These are phyloP conservation scores for Cromileptes altivelis DNA, from an alignment of 2,113 vertebrate genomes.

Conservation along the genomic window DNA sequence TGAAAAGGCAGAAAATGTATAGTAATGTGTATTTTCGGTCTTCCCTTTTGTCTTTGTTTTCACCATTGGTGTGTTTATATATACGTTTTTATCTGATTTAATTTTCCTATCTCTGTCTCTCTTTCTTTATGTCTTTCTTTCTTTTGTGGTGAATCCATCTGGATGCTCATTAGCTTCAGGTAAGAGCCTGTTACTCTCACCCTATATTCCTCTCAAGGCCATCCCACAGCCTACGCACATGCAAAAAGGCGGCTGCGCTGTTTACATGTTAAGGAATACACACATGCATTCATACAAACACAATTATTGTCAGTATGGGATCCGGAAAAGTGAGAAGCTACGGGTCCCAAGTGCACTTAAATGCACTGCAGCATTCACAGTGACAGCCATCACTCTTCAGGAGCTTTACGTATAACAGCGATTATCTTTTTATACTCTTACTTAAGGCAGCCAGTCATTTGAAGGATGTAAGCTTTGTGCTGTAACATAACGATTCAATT, in stretches of 20 bases:
- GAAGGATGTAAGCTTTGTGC: not conserved
- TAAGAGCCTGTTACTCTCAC: conserved; percentile 51
- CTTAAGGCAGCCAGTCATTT: not conserved
- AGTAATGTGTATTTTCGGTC: conserved; percentile 1
- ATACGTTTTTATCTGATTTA: not conserved
- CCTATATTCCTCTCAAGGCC: not conserved
- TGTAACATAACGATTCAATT: not conserved
- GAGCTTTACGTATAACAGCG: not conserved
- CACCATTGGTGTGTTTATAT: not conserved
- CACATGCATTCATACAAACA: not conserved
- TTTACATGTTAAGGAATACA: not conserved
- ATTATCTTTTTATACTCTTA: conserved; percentile 25
- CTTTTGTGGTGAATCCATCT: not conserved
- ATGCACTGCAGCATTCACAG: not conserved
- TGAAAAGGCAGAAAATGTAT: conserved; percentile 6
- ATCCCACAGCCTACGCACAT: not conserved
- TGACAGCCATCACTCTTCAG: not conserved
- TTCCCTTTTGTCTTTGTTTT: not conserved
- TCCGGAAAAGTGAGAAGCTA: not conserved
- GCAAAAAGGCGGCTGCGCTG: not conserved
- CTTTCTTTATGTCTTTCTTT: conserved; percentile 8
- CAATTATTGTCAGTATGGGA: not conserved
- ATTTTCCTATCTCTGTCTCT: conserved; percentile 27
- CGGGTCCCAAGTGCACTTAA: not conserved
- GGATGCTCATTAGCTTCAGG: conserved; percentile 75